phyloP scores from a whole-genome alignment of 2,113 vertebrate genomes.

The Xenus cinereus region DNA sequence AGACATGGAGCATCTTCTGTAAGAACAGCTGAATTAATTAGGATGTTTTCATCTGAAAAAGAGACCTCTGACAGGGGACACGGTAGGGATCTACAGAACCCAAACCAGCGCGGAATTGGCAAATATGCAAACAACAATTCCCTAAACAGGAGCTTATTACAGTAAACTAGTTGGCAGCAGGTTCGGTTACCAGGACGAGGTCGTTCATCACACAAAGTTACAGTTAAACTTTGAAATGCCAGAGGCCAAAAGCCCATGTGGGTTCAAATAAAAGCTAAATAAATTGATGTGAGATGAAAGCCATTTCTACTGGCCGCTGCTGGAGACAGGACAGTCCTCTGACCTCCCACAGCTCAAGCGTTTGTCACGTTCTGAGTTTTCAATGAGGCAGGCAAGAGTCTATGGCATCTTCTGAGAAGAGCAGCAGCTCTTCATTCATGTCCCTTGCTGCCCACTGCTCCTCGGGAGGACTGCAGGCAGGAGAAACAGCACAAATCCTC shows the following conservation, averaged over 20 bases:
- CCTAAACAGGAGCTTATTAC: not conserved
- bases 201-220: not conserved
- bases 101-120: not conserved
- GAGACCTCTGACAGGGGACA: not conserved
- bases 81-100: not conserved
- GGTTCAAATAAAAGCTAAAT: not conserved
- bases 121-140: not conserved
- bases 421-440: not conserved
- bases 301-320: not conserved
- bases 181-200: not conserved
- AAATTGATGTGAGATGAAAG: not conserved
- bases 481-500: not conserved
- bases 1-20: not conserved
- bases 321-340: not conserved
- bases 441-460: not conserved
- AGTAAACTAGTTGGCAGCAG: not conserved
- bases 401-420: not conserved
- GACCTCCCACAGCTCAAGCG: not conserved
- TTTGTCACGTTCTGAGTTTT: not conserved
- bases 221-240: not conserved
- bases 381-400: not conserved
- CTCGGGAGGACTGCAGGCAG: accelerated
- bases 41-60: not conserved
- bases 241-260: not conserved
- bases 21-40: not conserved